Evolutionary conservation across 2,888 invertebrate species (phyloP), one percentile per base, ranked within the genome.

Genomic region (Synanthedon formicaeformis): DNA sequence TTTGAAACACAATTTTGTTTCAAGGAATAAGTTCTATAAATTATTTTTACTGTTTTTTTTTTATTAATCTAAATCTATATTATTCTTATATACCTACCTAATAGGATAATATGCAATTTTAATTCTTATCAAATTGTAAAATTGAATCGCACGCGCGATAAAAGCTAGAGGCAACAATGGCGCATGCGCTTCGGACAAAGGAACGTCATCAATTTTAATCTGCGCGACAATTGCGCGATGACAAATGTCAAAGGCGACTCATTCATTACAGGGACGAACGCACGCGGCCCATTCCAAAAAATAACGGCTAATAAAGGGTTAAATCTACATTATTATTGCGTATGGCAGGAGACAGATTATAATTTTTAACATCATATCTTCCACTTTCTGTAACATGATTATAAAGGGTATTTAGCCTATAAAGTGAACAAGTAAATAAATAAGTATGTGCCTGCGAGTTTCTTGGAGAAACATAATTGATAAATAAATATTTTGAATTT

Each of bases 181-280:
- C 64, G 66, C 73, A 66, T 71, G 78, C 59, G 63, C 67, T 58
- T 67, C 64, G 71, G 73, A 82, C 83, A 83, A 86, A 80, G 81
- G 77, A 73, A 78, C 80, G 83, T 87, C 87, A 86, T 87, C 86
- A 87, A 86, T 87, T 86, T 86, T 86, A 87, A 87, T 87, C 86
- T 81, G 77, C 62, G 74, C 81, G 81, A 85, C 86, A 85, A 86
- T 86, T 84, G 86, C 81, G 70, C 85, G 83, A 81, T 85, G 87
- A 86, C 86, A 86, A 86, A 87, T 85, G 85, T 86, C 86, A 86
- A 64, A 74, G 64, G 76, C 77, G 76, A 73, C 79, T 78, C 84
- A 85, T 85, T 84, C 79, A 85, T 84, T 77, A 81, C 73, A 66
- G 67, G 69, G 72, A 70, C 74, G 77, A 73, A 72, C 73, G 78